Percentiles rank a stretch among this genome's conserved stretches.
Evolutionary conservation across 1,140 invertebrate genomes (phyloP).

Genomic region (Nebria ingens): DNA sequence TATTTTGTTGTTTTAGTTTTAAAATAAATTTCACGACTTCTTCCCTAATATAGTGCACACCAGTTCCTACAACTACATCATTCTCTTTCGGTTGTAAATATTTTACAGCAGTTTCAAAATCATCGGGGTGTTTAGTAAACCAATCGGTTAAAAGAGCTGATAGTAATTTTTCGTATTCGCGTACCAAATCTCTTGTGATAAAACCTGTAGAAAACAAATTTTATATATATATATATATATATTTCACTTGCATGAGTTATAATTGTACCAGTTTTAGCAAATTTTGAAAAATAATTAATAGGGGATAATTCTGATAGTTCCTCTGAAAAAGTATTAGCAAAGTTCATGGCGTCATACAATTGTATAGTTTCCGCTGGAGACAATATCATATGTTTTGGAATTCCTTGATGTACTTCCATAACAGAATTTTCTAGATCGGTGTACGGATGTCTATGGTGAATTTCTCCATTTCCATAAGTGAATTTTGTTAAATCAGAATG

Average conservation of each 20-base stretch:
- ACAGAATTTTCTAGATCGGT: slow-evolving; percentile 10
- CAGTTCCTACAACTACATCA: neutral
- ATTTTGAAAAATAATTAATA: neutral
- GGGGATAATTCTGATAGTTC: neutral
- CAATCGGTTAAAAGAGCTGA: neutral
- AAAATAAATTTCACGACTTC: slow-evolving; percentile 12
- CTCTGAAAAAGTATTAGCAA: neutral
- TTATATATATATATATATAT: slow-evolving; percentile 6
- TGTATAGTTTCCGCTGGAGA: slow-evolving; percentile 18
- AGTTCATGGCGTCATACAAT: slow-evolving; percentile 17
- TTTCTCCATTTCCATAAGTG: slow-evolving; percentile 13
- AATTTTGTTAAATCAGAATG: slow-evolving; percentile 20
- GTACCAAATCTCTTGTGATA: slow-evolving; percentile 14
- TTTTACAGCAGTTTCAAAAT: neutral
- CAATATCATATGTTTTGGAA: slow-evolving; percentile 16
- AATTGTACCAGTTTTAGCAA: neutral
- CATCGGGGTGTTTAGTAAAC: neutral
- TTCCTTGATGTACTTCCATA: slow-evolving; percentile 11
- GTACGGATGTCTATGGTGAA: slow-evolving; percentile 18
- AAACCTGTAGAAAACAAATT: slow-evolving; percentile 16
- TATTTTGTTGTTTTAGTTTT: slow-evolving; percentile 14
- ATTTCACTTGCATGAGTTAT: neutral
- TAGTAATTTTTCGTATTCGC: slow-evolving; percentile 14
- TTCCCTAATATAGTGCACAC: neutral
- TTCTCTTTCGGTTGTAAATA: slow-evolving; percentile 9